phyloP scores from a whole-genome alignment of 2,113 vertebrate genomes.

The Zosterops japonicus region DNA sequence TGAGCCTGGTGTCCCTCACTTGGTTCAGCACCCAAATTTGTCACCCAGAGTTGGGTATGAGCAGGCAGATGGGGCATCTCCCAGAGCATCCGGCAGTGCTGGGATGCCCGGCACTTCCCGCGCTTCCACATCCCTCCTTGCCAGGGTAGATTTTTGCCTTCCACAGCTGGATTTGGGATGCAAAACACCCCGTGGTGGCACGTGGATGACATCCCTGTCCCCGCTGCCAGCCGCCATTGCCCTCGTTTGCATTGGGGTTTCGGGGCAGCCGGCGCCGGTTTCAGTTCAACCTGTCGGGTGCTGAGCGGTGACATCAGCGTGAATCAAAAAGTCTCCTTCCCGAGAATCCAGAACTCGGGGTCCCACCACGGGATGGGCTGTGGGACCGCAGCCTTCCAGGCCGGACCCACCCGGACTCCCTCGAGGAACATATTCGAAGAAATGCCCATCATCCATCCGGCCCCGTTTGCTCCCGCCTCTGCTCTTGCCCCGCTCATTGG shows the following conservation, averaged over 20 bases:
- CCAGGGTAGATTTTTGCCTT: neutral
- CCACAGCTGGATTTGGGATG: neutral
- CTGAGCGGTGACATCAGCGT: rapidly evolving
- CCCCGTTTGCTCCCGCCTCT: neutral
- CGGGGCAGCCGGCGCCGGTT: neutral
- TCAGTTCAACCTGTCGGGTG: neutral
- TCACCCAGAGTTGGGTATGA: neutral
- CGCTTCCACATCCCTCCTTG: neutral
- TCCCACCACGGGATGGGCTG: rapidly evolving
- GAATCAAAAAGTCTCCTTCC: neutral
- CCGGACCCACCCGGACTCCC: neutral
- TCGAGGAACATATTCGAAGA: conserved; percentile 63
- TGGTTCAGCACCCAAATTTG: neutral
- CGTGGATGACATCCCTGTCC: rapidly evolving
- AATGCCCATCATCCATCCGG: neutral
- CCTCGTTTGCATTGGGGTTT: neutral
- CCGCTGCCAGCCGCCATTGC: neutral
- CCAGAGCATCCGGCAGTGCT: rapidly evolving
- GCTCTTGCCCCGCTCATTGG: neutral
- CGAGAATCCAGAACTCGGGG: rapidly evolving
- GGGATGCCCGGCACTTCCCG: rapidly evolving
- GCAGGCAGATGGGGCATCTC: rapidly evolving
- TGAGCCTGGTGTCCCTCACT: neutral
- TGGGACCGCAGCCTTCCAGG: rapidly evolving
- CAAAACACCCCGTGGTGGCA: rapidly evolving